Base-by-base conservation (phyloP, 2,888 invertebrate species). In the Ethmia dodecea region DNA sequence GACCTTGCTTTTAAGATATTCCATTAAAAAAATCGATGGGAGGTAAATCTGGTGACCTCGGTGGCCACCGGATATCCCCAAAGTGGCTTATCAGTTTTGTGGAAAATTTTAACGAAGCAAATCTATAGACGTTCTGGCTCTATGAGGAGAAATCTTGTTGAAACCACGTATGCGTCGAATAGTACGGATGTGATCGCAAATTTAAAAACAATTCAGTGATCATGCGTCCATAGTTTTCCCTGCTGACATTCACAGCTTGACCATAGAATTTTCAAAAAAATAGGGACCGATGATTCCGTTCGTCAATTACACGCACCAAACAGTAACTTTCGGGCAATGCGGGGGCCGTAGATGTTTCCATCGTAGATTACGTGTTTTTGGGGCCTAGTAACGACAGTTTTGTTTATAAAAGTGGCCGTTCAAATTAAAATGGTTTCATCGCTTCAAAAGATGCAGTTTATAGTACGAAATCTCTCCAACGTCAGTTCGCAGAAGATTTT, bases 111-210 rank as follows among this genome's bases (percentile, higher is more conserved):
- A 26, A 30, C 38, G 5, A 26, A 43, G 14, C 45, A 37, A 10
- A 2, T 13, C 8, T 28, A 35, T 40, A 5, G 18, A 18, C 5
- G 6, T 6, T 6, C 18, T 18, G 1, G 40, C 38, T 1, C 41
- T 33, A 28, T 40, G 32, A 40, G 44, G 25, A 41, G 49, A 33
- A 28, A 37, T 38, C 35, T n/a, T 27, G 35, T 43, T 43, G 30
- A 44, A 43, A 43, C 37, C 37, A 40, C 6, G 34, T 40, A 3
- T 32, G 39, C 15, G 28, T 33, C 6, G 30, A 34, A 32, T 29
- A 37, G 6, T 37, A 28, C n/a, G 31, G 38, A 34, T 34, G 34
- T 28, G 27, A 38, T 44, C 31, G 25, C 24, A 44, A 18, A 28
- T 31, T 39, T 15, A 44, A 22, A 25, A 44, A 44, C 31, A 28